phyloP scores from a whole-genome alignment of 2,888 invertebrate genomes.

The Clunio marinus region DNA sequence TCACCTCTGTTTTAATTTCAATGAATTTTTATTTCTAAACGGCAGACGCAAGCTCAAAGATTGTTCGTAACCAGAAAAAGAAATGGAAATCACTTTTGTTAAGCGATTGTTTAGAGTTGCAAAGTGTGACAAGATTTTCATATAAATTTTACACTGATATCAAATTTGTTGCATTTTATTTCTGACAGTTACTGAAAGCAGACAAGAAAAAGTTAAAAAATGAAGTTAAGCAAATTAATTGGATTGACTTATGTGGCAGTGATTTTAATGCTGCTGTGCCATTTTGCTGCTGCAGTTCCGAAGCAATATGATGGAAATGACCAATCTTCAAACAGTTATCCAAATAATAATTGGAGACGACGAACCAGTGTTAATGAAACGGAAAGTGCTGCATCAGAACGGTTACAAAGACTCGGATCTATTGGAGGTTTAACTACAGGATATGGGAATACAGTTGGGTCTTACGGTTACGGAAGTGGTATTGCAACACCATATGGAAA shows the following conservation, averaged over 20 bases:
- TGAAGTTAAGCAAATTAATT: conserved; percentile 17
- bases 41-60: background rate
- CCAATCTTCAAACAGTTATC: background rate
- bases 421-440: conserved; percentile 48
- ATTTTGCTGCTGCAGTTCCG: background rate
- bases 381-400: conserved; percentile 44
- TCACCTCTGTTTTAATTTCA: too few relatives aligned
- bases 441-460: conserved; percentile 45
- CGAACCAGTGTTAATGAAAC: conserved; percentile 44
- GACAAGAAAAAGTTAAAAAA: conserved; percentile 30
- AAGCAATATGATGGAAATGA: conserved; percentile 22
- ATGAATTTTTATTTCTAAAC: background rate
- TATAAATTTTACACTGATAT: conserved; percentile 27
- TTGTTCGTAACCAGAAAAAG: background rate
- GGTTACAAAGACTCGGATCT: conserved; percentile 47
- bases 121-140: conserved; percentile 34
- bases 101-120: conserved; percentile 15
- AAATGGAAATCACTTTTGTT: background rate
- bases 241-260: conserved; percentile 5
- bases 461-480: conserved; percentile 35
- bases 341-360: conserved; percentile 46
- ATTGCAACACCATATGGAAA: conserved; percentile 43
- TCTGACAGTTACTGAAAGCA: background rate
- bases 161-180: conserved; percentile 22
- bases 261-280: background rate